Evolutionary conservation across 2,888 invertebrate species (phyloP).

Genomic region (Dendrolimus pini): DNA sequence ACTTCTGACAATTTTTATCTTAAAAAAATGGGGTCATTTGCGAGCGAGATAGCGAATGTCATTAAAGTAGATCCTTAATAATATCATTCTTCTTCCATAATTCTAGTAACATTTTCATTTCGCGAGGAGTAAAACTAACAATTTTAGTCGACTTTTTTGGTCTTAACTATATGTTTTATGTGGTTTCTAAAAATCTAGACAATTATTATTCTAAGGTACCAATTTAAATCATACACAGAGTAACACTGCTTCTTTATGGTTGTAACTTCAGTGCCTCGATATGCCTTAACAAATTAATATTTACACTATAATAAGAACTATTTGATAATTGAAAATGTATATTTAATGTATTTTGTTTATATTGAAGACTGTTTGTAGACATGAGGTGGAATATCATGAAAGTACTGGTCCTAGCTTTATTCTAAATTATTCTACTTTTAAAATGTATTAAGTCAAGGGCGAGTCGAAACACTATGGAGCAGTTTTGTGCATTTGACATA

Average conservation of each 20-base stretch:
- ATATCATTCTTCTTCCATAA: too few relatives aligned
- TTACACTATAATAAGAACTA: conserved; percentile 3
- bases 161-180: too few relatives aligned
- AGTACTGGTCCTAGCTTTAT: conserved; percentile 62
- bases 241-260: conserved; percentile 26
- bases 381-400: conserved; percentile 16
- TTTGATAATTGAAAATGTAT: conserved; percentile 16
- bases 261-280: conserved; percentile 58
- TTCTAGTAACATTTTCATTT: too few relatives aligned
- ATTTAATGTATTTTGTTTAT: conserved; percentile 26
- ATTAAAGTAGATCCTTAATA: too few relatives aligned
- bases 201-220: too few relatives aligned
- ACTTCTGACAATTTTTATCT: too few relatives aligned
- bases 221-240: not conserved
- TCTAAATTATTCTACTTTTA: conserved; percentile 35
- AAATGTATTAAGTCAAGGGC: not conserved
- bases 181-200: too few relatives aligned
- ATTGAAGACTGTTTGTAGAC: conserved; percentile 18
- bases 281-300: conserved; percentile 43
- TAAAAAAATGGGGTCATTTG: too few relatives aligned
- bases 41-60: too few relatives aligned
- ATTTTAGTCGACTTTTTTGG: too few relatives aligned
- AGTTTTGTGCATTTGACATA: not conserved
- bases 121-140: too few relatives aligned
- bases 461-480: not conserved